Evolutionary conservation across 2,797 vertebrate genomes (phyloP), one percentile per base, ranked within the genome.

Genomic region (Cossypha polioptera): DNA sequence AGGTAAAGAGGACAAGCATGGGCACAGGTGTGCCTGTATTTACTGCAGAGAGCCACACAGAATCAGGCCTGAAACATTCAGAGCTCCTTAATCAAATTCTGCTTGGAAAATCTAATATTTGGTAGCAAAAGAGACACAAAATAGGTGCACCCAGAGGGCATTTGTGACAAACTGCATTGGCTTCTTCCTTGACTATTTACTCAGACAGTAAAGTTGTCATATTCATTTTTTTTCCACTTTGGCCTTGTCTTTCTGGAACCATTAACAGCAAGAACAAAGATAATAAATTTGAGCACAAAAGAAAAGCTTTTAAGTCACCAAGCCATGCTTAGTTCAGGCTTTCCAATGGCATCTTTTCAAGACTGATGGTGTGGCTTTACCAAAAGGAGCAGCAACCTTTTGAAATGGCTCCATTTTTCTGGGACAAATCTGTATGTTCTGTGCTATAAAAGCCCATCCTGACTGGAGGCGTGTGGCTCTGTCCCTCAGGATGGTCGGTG

Each of bases 401-500:
- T 26, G 16, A 51, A 16, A 6, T 21, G 3, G 31, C 45, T 75
- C 47, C 11, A 42, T 7, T 18, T 40, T 26, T 26, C n/a, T 5
- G 35, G 58, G 26, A 19, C 28, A 65, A 38, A 15, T 28, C 16
- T 5, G 2, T 7, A 2, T 7, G 11, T 4, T 19, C 47, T 13
- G 8, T 11, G 29, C 68, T 29, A 6, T 11, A 17, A 17, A 81
- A 13, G 7, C 5, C 35, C 20, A 5, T 40, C 54, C 89, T 72
- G 91, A 86, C 5, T 0, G 22, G 16, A 58, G 31, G 3, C 0
- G 3, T 69, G 74, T 38, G 17, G 5, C 82, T 94, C 35, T 77
- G 26, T 80, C 21, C 0, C 50, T 5, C 97, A 99, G 99, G 96
- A 90, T 97, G 9, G 98, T 99, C 3, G 99, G 99, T 18, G 98